These are phyloP conservation scores for Steatornis caripensis DNA, from an alignment of 2,113 vertebrate genomes.

Conservation along the genomic window DNA sequence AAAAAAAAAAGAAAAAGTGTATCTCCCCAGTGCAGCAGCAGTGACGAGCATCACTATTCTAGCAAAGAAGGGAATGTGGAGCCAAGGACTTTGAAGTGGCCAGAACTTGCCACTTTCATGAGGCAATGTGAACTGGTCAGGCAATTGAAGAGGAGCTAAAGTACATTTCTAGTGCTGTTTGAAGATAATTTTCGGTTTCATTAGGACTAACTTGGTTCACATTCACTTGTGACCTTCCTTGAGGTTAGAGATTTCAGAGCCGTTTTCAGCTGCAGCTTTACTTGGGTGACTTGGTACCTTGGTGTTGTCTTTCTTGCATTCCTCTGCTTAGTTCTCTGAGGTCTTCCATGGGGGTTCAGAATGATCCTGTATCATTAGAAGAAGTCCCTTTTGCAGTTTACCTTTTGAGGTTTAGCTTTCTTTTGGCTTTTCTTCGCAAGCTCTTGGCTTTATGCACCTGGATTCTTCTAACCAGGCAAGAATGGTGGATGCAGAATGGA, in stretches of 20 bases:
- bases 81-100: background rate
- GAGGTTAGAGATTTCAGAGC: background rate
- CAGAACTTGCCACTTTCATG: background rate
- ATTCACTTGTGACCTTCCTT: background rate
- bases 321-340: background rate
- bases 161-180: background rate
- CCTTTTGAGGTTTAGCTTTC: background rate
- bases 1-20: no score
- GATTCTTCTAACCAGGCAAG: background rate
- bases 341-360: background rate
- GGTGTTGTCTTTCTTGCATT: fast-evolving
- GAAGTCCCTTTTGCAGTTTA: background rate
- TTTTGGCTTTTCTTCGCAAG: background rate
- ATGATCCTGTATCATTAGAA: background rate
- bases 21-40: background rate
- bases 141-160: background rate
- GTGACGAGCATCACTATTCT: background rate
- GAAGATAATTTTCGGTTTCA: background rate
- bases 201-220: background rate
- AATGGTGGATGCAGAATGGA: background rate
- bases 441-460: background rate
- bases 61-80: background rate
- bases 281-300: background rate
- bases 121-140: background rate
- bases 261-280: background rate